Evolutionary conservation across 2,797 vertebrate species (phyloP).

Genomic region (Sciaenops ocellatus): DNA sequence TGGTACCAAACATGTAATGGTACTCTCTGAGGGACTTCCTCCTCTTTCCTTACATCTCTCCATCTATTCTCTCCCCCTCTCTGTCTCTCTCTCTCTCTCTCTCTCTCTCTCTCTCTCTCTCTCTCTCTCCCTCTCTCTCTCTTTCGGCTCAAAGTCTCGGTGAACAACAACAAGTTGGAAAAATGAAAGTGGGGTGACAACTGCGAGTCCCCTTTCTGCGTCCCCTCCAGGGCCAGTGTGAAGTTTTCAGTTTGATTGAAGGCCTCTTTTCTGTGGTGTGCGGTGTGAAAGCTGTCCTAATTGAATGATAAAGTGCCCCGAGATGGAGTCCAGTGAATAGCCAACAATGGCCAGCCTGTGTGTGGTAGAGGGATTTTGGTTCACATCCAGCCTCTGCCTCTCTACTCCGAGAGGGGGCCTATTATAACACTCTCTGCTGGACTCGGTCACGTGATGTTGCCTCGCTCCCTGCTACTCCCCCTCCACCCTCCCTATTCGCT

Average conservation of each 20-base stretch:
- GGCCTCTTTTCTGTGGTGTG: slow-evolving; percentile 87
- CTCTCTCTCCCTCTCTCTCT: neutral
- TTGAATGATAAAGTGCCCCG: slow-evolving; percentile 91
- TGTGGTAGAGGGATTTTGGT: slow-evolving; percentile 89
- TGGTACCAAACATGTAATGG: slow-evolving; percentile 54
- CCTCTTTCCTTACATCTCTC: slow-evolving; percentile 51
- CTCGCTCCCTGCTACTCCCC: slow-evolving; percentile 35
- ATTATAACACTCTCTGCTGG: slow-evolving; percentile 87
- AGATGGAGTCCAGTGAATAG: slow-evolving; percentile 88
- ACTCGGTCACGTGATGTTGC: slow-evolving; percentile 80
- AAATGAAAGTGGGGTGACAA: slow-evolving; percentile 82
- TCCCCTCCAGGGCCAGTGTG: slow-evolving; percentile 86
- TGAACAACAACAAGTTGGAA: slow-evolving; percentile 71
- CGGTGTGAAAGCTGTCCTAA: slow-evolving; percentile 91
- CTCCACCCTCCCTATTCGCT: slow-evolving; percentile 7
- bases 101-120: too few relatives aligned
- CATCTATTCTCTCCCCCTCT: slow-evolving; percentile 30
- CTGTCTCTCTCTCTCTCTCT: slow-evolving; percentile 4
- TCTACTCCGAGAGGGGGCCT: slow-evolving; percentile 85
- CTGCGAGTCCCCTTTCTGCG: slow-evolving; percentile 73
- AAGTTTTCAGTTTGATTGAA: slow-evolving; percentile 89
- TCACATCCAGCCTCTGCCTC: slow-evolving; percentile 86
- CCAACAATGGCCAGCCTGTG: slow-evolving; percentile 89
- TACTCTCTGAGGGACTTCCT: slow-evolving; percentile 59
- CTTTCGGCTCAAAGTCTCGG: slow-evolving; percentile 47